Conservation (phyloP, 2,797 vertebrate species). For the Strix occidentalis region DNA sequence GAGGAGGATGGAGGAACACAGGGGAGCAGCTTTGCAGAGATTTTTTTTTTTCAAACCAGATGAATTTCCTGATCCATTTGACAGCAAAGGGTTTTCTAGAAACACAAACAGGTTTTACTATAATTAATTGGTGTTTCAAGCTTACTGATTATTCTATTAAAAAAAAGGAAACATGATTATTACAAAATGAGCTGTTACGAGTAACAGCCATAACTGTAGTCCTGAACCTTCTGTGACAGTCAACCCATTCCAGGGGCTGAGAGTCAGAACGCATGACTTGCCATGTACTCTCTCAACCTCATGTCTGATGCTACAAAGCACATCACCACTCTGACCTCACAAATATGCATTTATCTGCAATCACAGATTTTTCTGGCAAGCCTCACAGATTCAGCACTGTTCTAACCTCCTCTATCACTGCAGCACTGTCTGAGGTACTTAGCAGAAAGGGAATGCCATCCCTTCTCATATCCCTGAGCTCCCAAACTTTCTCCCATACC, state of each 20-base stretch:
- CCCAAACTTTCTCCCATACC: not conserved
- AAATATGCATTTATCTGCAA: not conserved
- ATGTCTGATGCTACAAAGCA: not conserved
- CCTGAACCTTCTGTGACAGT: not conserved
- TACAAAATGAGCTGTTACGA: not conserved
- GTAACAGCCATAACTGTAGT: not conserved
- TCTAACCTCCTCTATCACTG: not conserved
- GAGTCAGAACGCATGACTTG: not conserved
- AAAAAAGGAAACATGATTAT: not conserved
- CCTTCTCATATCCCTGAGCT: not conserved
- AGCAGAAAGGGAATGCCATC: not conserved
- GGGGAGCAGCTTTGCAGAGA: not conserved
- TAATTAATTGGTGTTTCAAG: not conserved
- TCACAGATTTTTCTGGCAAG: not conserved
- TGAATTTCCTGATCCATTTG: not conserved
- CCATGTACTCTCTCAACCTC: not conserved
- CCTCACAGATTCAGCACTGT: not conserved
- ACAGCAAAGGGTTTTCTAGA: not conserved
- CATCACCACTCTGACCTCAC: not conserved
- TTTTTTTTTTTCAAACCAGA: not conserved
- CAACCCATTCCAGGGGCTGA: not conserved
- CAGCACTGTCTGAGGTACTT: not conserved
- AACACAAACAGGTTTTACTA: not conserved
- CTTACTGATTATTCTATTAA: not conserved
- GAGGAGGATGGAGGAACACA: not conserved